These are phyloP conservation scores for Hylaeus volcanicus DNA, from an alignment of 1,140 invertebrate species.

Conservation along the genomic window DNA sequence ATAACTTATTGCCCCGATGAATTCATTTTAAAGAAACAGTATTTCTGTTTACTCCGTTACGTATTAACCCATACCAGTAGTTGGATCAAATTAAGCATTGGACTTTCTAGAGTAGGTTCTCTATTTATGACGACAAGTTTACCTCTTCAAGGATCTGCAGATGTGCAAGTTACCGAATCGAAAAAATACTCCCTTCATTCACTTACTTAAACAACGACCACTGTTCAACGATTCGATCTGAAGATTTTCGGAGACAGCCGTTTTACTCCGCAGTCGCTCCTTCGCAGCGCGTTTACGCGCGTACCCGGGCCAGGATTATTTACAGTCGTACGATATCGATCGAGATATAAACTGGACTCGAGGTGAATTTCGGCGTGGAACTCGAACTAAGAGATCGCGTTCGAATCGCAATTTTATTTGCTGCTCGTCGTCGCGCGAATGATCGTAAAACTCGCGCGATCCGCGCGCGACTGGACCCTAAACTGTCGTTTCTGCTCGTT, in stretches of 20 bases:
- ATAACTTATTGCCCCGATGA: neutral
- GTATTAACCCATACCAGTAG: no score
- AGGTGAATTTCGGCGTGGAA: slow-evolving; percentile 30
- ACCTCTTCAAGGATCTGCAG: no score
- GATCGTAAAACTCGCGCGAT: slow-evolving; percentile 49
- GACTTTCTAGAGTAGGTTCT: no score
- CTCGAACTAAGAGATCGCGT: slow-evolving; percentile 20
- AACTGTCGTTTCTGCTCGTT: slow-evolving; percentile 24
- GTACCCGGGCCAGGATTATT: slow-evolving; percentile 51
- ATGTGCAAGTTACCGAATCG: no score
- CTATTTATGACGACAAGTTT: no score
- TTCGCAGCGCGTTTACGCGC: slow-evolving; percentile 29
- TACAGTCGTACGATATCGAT: slow-evolving; percentile 59
- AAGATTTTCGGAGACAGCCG: slow-evolving; percentile 5
- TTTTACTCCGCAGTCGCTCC: neutral
- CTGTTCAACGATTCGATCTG: neutral
- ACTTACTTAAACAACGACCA: no score
- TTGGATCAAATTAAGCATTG: no score
- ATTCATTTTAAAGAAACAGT: no score
- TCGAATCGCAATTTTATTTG: slow-evolving; percentile 38
- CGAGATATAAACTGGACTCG: slow-evolving; percentile 50
- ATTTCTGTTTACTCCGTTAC: no score
- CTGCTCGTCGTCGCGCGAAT: neutral
- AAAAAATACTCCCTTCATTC: no score
- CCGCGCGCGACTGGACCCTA: slow-evolving; percentile 18